These are phyloP conservation scores for Sarotherodon lohbergeri DNA, from an alignment of 2,113 vertebrate species.

Conservation along the genomic window DNA sequence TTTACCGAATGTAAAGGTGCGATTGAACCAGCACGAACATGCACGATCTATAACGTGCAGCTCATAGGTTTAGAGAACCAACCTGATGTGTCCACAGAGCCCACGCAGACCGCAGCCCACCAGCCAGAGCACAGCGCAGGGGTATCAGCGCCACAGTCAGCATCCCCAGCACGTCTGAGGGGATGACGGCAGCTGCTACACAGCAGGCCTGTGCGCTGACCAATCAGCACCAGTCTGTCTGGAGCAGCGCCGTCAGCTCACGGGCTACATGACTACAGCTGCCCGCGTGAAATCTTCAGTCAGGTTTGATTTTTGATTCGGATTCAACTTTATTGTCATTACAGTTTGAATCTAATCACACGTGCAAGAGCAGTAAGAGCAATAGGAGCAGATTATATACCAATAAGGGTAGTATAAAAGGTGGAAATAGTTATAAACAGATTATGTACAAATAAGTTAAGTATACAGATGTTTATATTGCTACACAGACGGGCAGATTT, in stretches of 20 bases:
- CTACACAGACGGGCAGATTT: not conserved
- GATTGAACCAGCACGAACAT: not conserved
- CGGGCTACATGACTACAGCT: not conserved
- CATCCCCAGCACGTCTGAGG: conserved; percentile 18
- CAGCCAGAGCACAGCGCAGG: not conserved
- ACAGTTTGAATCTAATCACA: not conserved
- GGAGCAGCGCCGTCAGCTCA: not conserved
- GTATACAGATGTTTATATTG: not conserved
- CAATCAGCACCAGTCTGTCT: conserved; percentile 27
- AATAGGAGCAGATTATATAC: rapidly evolving
- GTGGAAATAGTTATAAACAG: not conserved
- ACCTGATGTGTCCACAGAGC: not conserved
- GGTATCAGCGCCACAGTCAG: not conserved
- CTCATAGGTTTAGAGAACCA: not conserved
- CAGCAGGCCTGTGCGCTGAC: conserved; percentile 8
- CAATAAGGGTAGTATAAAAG: rapidly evolving
- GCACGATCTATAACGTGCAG: not conserved
- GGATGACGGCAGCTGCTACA: conserved; percentile 46
- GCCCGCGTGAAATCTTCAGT: not conserved
- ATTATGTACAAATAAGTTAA: not conserved
- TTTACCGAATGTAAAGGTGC: not conserved
- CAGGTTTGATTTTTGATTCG: rapidly evolving
- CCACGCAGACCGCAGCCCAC: not conserved
- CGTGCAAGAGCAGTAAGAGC: not conserved
- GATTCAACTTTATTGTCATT: not conserved